Base-by-base conservation (phyloP, 2,888 invertebrate genomes). In the Clusia tigrina region DNA sequence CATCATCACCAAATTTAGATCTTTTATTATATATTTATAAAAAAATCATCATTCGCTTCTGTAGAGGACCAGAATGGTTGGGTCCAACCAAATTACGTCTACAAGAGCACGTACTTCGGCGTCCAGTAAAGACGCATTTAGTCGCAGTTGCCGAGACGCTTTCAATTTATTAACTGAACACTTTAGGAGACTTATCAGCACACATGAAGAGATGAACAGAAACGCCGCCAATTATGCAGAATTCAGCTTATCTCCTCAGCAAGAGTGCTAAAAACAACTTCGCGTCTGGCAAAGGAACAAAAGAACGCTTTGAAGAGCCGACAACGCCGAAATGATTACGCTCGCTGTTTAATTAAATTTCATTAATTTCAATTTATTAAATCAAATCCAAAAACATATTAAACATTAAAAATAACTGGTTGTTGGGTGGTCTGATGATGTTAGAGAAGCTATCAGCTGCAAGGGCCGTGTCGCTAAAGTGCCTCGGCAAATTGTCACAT, bases 161-260 rank as follows among this genome's bases (percentile, higher is more conserved):
- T n/a, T n/a, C 42, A 42, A 42, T 42, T 42, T 42, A 15, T 10
- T 17, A 42, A 42, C 10, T 42, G n/a, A 42, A 42, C 17, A 23
- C 37, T 1, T 32, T 53, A 2, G 12, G 24, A 38, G n/a, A 38
- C 2, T 52, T 38, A 54, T 23, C 46, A 22, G n/a, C 46, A 15
- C 12, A 48, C 32, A 54, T 54, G 54, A 60, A 60, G 53, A 20
- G 48, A 3, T 17, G 10, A 6, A 42, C 32, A 32, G 3, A 51
- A 58, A 24, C 18, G 56, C 51, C 61, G 55, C 61, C 51, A 23
- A 56, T 56, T 61, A 56, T 24, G 61, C 32, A 15, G 37, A 22
- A 42, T 2, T 54, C 37, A 32, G 32, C 54, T 54, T 54, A 62
- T 48, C 54, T 46, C 25, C 20, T 32, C 42, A 42, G n/a, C n/a